Percentiles rank a stretch among this genome's conserved stretches.
Evolutionary conservation across 2,797 vertebrate species (phyloP).

Genomic region (Mormyrus hasselquistii): DNA sequence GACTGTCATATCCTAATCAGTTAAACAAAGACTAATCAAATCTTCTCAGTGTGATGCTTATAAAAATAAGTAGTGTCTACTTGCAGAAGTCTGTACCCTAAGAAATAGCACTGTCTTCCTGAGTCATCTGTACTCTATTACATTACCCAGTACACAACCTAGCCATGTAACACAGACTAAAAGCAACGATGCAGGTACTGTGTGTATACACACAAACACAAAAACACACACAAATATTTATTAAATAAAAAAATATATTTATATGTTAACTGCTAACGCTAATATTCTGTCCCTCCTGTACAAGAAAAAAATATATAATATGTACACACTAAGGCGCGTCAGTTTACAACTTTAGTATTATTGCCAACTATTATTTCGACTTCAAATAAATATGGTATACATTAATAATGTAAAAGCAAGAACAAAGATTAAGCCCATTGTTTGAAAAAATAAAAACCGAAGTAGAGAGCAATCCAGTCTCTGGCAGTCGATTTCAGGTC

Average conservation of each 20-base stretch:
- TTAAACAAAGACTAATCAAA: neutral
- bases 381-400: slow-evolving; percentile 73
- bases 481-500: slow-evolving; percentile 16
- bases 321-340: slow-evolving; percentile 66
- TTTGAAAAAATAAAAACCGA: neutral
- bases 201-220: slow-evolving; percentile 22
- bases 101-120: slow-evolving; percentile 44
- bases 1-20: slow-evolving; percentile 7
- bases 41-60: neutral
- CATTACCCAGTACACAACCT: slow-evolving; percentile 25
- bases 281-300: slow-evolving; percentile 45
- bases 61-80: slow-evolving; percentile 19
- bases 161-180: slow-evolving; percentile 33
- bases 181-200: slow-evolving; percentile 27
- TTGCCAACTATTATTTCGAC: slow-evolving; percentile 73
- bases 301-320: slow-evolving; percentile 46
- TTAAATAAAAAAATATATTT: slow-evolving; percentile 47
- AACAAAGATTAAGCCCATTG: neutral
- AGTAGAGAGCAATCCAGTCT: slow-evolving; percentile 20
- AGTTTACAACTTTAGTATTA: slow-evolving; percentile 69
- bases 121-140: slow-evolving; percentile 17
- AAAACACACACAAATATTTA: slow-evolving; percentile 31
- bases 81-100: slow-evolving; percentile 35
- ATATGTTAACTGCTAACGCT: slow-evolving; percentile 35
- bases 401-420: slow-evolving; percentile 64